Evolutionary conservation across 2,113 vertebrate genomes (phyloP), one percentile per base, ranked within the genome.

Genomic region (Percina caprodes): DNA sequence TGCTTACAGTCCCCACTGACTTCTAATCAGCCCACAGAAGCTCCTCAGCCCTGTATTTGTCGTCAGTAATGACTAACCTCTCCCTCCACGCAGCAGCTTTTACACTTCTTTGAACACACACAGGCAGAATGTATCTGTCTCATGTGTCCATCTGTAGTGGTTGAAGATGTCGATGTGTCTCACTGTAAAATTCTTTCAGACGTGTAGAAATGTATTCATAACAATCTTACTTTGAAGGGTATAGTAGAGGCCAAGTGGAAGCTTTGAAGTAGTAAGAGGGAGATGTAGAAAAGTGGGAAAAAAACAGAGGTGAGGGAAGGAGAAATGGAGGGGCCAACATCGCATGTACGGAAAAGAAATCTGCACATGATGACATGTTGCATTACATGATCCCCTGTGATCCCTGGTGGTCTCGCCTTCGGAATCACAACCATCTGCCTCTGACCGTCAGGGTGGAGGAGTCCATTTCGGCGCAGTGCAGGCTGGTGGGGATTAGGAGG

Each of bases 21-120:
- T 85, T 93, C 70, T 93, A 93, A 94, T 94, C 91, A 91, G 85
- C 87, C 90, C 84, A 79, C 86, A 83, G 88, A 82, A 90, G 85
- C 86, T 92, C 77, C 73, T 80, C 86, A 77, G 86, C 84, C 93
- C 90, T 89, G 88, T 85, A 90, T 90, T 94, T 94, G 85, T 90
- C 56, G 26, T 90, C 77, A 60, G 79, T 93, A 93, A 94, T 93
- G 84, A 93, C 86, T 89, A 87, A 79, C 82, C 75, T 85, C 84
- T 79, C 30, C 69, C 78, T 80, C 69, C 70, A 45, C 75, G 12
- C 82, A 80, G 69, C 69, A 70, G 71, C 69, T 80, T 59, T 75
- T 45, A 51, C 79, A 82, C 70, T 63, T 65, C 85, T 87, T 77
- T 87, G 86, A 86, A 77, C 86, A 67, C 74, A 74, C 74, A 7